A percentile compares a stretch with the other conserved stretches of the same genome.
phyloP scores from a whole-genome alignment of 2,113 vertebrate species.

The Rhinopomastus cyanomelas region DNA sequence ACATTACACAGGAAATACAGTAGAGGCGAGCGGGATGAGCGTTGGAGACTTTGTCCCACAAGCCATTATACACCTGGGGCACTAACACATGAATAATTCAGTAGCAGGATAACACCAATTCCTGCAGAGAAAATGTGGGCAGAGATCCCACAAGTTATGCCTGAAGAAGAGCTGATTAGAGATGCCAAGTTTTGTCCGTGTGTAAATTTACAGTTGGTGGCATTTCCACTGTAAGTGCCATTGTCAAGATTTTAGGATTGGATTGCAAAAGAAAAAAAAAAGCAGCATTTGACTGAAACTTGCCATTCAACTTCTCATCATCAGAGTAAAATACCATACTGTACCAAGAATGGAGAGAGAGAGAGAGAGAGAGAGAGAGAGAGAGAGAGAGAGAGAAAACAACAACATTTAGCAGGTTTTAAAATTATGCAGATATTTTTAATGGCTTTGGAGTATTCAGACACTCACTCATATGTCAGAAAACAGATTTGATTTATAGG shows the following conservation, averaged over 20 bases:
- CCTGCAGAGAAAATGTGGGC: constrained; percentile 41
- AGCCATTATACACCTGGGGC: not conserved
- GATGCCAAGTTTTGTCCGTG: constrained; percentile 56
- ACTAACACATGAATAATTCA: constrained; percentile 27
- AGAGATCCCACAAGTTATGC: constrained; percentile 51
- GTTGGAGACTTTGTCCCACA: not conserved
- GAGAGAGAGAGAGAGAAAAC: constrained; percentile 63
- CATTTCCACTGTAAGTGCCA: constrained; percentile 69
- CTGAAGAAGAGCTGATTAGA: constrained; percentile 24
- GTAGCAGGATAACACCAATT: constrained; percentile 30
- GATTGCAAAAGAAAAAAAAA: constrained; percentile 6
- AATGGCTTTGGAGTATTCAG: constrained; percentile 76
- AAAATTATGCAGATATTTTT: constrained; percentile 78
- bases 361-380: too few species aligned
- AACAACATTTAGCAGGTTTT: constrained; percentile 77
- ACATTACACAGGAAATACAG: not conserved
- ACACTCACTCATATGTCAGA: constrained; percentile 77
- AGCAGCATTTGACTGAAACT: constrained; percentile 65
- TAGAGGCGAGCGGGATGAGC: not conserved
- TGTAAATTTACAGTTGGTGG: constrained; percentile 68
- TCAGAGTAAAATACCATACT: constrained; percentile 70
- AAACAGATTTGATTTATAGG: constrained; percentile 78
- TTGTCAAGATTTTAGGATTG: constrained; percentile 70
- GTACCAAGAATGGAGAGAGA: constrained; percentile 62
- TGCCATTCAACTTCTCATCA: constrained; percentile 72